phyloP scores from a whole-genome alignment of 2,797 vertebrate species.

The Spinibarbus caldwelli region DNA sequence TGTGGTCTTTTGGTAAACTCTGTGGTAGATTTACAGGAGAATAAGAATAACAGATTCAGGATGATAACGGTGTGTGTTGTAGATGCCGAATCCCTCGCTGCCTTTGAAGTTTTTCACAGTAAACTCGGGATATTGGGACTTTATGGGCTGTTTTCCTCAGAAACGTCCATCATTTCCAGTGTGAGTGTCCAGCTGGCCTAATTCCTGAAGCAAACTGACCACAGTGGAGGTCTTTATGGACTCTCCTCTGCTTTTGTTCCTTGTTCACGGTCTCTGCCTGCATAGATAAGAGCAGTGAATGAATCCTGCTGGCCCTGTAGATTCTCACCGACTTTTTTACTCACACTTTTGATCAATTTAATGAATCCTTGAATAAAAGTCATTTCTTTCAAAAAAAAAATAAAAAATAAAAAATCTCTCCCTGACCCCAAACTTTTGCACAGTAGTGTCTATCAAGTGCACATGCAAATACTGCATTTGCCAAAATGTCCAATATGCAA shows the following conservation, averaged over 20 bases:
- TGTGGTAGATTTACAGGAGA: background rate
- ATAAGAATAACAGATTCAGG: background rate
- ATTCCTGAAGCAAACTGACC: background rate
- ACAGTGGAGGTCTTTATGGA: background rate
- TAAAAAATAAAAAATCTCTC: too few relatives aligned
- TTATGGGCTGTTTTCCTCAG: background rate
- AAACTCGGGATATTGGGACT: background rate
- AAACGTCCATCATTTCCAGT: background rate
- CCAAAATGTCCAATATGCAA: background rate
- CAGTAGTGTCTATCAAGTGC: background rate
- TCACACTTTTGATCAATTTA: background rate
- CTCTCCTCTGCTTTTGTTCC: constrained; percentile 9
- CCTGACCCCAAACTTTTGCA: background rate
- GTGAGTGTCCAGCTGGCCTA: constrained; percentile 4
- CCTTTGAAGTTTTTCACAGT: background rate
- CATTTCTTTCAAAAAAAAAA: background rate
- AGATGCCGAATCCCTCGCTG: background rate
- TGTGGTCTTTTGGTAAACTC: background rate
- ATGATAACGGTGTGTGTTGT: background rate
- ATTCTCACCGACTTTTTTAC: background rate
- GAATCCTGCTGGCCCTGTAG: background rate
- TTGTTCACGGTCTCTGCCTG: background rate
- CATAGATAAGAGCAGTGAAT: background rate
- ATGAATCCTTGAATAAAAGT: background rate
- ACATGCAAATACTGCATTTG: background rate